Evolutionary conservation across 2,888 invertebrate genomes (phyloP).

Genomic region (Eilema caniola): DNA sequence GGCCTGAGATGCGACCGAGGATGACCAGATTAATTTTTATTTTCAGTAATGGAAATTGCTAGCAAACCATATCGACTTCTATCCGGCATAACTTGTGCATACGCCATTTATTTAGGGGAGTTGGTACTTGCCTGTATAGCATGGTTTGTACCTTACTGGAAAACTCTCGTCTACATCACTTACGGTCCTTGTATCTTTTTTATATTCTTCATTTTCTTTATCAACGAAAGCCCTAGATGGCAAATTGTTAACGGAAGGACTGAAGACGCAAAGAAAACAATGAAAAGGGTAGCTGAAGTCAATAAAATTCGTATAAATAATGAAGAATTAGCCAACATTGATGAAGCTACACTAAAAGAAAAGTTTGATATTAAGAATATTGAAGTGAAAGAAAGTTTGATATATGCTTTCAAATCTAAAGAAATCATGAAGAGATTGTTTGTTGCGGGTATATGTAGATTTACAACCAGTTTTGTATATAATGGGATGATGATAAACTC

Average conservation of each 20-base stretch:
- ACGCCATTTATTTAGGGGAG: constrained; percentile 72
- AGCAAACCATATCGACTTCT: constrained; percentile 67
- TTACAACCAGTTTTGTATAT: constrained; percentile 73
- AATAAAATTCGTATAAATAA: constrained; percentile 68
- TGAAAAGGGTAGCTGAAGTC: constrained; percentile 61
- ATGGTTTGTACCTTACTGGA: constrained; percentile 74
- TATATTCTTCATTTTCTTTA: constrained; percentile 59
- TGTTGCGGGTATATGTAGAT: constrained; percentile 62
- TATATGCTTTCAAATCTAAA: constrained; percentile 64
- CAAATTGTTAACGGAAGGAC: constrained; percentile 70
- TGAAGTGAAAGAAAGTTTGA: constrained; percentile 63
- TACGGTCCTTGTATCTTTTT: constrained; percentile 69
- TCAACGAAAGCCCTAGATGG: constrained; percentile 78
- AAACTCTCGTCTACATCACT: constrained; percentile 67
- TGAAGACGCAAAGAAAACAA: constrained; percentile 63
- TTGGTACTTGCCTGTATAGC: constrained; percentile 69
- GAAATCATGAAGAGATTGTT: constrained; percentile 67
- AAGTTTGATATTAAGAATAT: constrained; percentile 66
- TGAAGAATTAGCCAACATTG: constrained; percentile 61
- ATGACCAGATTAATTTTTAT: not conserved
- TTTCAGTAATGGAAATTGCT: constrained; percentile 75
- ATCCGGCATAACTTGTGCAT: constrained; percentile 70
- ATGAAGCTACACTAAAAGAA: constrained; percentile 60
- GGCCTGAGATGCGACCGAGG: too few species aligned
- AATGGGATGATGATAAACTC: constrained; percentile 76